Percentiles rank a stretch among this genome's conserved stretches.
These are phyloP conservation scores for Nomada hirtipes DNA, from an alignment of 2,888 invertebrate genomes.

Conservation along the genomic window DNA sequence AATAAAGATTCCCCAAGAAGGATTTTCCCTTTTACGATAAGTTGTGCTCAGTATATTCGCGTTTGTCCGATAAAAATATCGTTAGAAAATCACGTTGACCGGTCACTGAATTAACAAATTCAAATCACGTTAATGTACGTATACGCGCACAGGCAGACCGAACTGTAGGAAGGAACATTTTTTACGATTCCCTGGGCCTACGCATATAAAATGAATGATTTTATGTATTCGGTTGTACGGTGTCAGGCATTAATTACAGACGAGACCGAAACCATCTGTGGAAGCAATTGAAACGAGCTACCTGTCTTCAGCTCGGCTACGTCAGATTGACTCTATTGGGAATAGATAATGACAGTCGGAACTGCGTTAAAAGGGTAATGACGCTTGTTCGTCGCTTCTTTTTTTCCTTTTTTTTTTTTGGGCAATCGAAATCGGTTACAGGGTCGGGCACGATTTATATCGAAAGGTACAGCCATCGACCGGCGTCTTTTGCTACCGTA, in stretches of 20 bases:
- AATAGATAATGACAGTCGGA: conserved; percentile 53
- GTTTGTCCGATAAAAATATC: neutral
- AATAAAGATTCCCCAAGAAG: neutral
- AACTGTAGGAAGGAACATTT: neutral
- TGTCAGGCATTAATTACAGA: conserved; percentile 43
- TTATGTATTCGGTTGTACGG: conserved; percentile 24
- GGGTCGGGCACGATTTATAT: conserved; percentile 24
- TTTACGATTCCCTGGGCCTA: conserved; percentile 14
- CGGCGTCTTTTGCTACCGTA: conserved; percentile 4
- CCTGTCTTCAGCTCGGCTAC: conserved; percentile 68
- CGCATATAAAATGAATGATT: conserved; percentile 33
- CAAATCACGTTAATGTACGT: too few relatives aligned
- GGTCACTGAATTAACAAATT: neutral
- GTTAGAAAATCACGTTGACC: neutral
- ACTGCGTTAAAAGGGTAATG: conserved; percentile 40
- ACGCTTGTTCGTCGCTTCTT: conserved; percentile 27
- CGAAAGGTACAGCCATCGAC: neutral
- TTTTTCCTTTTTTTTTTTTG: too few relatives aligned
- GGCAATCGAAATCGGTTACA: conserved; percentile 27
- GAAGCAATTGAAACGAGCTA: conserved; percentile 63
- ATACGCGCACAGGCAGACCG: neutral
- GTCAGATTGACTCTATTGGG: conserved; percentile 49
- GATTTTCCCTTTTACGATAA: neutral
- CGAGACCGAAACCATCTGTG: conserved; percentile 26
- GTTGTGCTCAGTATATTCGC: neutral